Evolutionary conservation across 2,888 invertebrate genomes (phyloP).

Genomic region (Protophormia terraenovae): DNA sequence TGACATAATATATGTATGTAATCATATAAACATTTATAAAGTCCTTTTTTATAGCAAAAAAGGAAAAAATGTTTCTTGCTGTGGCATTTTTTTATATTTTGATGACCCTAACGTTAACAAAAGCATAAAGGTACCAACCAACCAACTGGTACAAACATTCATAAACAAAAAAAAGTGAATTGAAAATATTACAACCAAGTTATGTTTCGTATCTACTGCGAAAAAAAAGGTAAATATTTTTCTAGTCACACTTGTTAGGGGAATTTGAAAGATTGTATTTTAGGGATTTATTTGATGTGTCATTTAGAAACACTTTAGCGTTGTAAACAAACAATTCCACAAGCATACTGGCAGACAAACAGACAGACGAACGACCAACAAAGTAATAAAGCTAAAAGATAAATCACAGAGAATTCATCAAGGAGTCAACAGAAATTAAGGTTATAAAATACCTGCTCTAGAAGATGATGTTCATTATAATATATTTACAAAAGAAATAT

Average conservation of each 20-base stretch:
- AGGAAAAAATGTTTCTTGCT: not conserved
- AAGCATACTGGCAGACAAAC: too few species aligned
- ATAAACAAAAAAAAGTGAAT: not conserved
- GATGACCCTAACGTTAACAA: conserved; percentile 18
- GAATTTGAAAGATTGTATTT: conserved; percentile 52
- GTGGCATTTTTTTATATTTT: not conserved
- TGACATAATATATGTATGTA: conserved; percentile 1
- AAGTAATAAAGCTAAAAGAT: conserved; percentile 23
- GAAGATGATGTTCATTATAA: not conserved
- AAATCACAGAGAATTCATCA: conserved; percentile 45
- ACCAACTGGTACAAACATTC: not conserved
- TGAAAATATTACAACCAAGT: too few species aligned
- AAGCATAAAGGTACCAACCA: not conserved
- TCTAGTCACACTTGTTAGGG: conserved; percentile 51
- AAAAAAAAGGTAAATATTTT: conserved; percentile 48
- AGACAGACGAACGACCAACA: too few species aligned
- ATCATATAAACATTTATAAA: not conserved
- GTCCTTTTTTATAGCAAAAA: not conserved
- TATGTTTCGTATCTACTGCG: not conserved
- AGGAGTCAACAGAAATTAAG: conserved; percentile 12
- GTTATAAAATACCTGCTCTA: not conserved
- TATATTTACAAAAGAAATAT: not conserved
- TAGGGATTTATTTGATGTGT: conserved; percentile 59
- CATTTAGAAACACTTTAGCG: conserved; percentile 57
- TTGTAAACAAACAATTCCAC: not conserved